A percentile compares a stretch with the other conserved stretches of the same genome.
phyloP scores from a whole-genome alignment of 1,140 invertebrate genomes.

The Euglossa dilemma region DNA sequence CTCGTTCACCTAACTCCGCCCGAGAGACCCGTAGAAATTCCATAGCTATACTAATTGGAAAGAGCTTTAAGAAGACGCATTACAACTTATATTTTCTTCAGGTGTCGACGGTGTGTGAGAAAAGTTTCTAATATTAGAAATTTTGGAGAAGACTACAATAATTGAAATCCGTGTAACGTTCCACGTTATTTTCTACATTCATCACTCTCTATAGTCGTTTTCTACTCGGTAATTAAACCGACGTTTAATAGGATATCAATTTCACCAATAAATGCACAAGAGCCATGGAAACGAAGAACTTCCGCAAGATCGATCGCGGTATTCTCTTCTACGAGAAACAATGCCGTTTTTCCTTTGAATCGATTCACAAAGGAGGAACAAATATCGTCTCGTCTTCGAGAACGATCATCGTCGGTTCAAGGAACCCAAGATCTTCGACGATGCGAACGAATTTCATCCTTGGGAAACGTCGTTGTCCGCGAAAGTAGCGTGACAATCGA shows the following conservation, averaged over 20 bases:
- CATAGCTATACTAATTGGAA: too few species aligned
- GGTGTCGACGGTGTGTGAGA: too few species aligned
- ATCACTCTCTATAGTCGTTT: background rate
- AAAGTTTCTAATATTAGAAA: too few species aligned
- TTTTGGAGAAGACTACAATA: too few species aligned
- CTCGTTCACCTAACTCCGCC: too few species aligned
- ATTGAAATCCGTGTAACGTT: background rate
- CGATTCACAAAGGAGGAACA: background rate
- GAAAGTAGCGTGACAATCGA: slow-evolving; percentile 26
- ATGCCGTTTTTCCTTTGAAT: background rate
- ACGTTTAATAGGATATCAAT: too few species aligned
- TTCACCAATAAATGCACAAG: background rate
- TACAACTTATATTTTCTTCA: too few species aligned
- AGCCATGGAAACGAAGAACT: too few species aligned
- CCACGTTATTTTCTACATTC: background rate
- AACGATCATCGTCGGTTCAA: background rate
- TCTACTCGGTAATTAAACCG: background rate
- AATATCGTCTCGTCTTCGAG: background rate
- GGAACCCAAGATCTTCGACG: background rate
- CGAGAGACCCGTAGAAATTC: too few species aligned
- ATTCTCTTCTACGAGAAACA: background rate
- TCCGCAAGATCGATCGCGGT: background rate
- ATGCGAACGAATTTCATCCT: background rate
- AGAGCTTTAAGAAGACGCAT: too few species aligned
- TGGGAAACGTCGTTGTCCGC: background rate